Evolutionary conservation across 2,888 invertebrate species (phyloP).

Genomic region (Eupithecia tripunctaria): DNA sequence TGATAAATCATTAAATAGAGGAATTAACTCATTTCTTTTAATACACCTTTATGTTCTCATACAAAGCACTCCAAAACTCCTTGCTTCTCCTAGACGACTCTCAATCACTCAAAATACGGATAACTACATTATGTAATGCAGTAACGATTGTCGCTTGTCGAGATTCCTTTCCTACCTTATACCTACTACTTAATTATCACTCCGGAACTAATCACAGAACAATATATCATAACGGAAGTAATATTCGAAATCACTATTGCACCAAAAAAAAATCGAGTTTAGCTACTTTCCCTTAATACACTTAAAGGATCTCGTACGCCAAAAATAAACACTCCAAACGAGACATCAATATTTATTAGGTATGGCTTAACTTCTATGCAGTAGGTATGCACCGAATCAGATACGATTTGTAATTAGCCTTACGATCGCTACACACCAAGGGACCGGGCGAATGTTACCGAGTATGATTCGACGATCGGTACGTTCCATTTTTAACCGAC

Average conservation of each 20-base stretch:
- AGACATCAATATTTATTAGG: neutral
- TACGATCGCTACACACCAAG: too few species aligned
- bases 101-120: neutral
- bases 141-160: neutral
- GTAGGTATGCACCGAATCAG: too few species aligned
- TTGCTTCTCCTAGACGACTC: neutral
- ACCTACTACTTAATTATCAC: neutral
- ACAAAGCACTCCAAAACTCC: neutral
- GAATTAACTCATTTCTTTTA: conserved; percentile 70
- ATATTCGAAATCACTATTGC: neutral
- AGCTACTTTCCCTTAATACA: too few species aligned
- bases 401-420: too few species aligned
- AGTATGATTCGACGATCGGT: too few species aligned
- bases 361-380: neutral
- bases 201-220: too few species aligned
- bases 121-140: neutral
- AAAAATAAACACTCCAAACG: neutral
- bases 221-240: too few species aligned
- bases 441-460: too few species aligned
- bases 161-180: neutral
- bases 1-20: conserved; percentile 72
- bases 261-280: neutral
- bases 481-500: too few species aligned
- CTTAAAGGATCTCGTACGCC: too few species aligned
- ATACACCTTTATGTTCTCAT: conserved; percentile 51